phyloP scores from a whole-genome alignment of 2,888 invertebrate genomes.

The Xylota sylvarum region DNA sequence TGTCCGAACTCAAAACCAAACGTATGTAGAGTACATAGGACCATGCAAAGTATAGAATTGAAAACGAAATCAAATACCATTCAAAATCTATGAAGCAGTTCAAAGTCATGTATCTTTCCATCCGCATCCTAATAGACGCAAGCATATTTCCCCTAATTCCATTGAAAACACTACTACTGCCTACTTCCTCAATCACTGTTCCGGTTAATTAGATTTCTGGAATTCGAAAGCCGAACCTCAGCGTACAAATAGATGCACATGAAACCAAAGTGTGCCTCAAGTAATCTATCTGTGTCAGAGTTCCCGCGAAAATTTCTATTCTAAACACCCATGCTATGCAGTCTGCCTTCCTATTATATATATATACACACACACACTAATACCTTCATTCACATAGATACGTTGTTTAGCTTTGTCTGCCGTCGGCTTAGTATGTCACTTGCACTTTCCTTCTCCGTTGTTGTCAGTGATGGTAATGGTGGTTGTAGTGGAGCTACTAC shows the following conservation, averaged over 20 bases:
- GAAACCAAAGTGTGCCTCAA: slow-evolving; percentile 21
- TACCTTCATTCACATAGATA: slow-evolving; percentile 37
- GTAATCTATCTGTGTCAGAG: slow-evolving; percentile 63
- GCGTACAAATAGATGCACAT: slow-evolving; percentile 2
- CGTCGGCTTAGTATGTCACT: slow-evolving; percentile 73
- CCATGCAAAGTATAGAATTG: no score
- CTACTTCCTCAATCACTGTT: slow-evolving; percentile 45
- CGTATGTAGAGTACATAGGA: no score
- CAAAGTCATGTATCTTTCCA: neutral
- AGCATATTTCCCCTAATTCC: slow-evolving; percentile 27
- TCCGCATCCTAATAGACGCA: neutral
- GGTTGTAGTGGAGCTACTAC: neutral
- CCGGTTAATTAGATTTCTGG: slow-evolving; percentile 68
- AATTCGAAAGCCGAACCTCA: slow-evolving; percentile 37
- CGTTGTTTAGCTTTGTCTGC: slow-evolving; percentile 58
- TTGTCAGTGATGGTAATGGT: neutral
- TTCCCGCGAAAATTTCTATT: slow-evolving; percentile 66
- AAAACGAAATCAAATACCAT: no score
- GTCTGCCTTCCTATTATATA: slow-evolving; percentile 18
- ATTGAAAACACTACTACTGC: slow-evolving; percentile 11
- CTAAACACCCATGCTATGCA: slow-evolving; percentile 27
- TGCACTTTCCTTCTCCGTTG: slow-evolving; percentile 52
- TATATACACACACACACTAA: slow-evolving; percentile 7
- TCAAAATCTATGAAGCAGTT: no score
- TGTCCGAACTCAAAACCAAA: no score